These are phyloP conservation scores for Molossus molossus DNA, from an alignment of 2,797 vertebrate species.

Conservation along the genomic window DNA sequence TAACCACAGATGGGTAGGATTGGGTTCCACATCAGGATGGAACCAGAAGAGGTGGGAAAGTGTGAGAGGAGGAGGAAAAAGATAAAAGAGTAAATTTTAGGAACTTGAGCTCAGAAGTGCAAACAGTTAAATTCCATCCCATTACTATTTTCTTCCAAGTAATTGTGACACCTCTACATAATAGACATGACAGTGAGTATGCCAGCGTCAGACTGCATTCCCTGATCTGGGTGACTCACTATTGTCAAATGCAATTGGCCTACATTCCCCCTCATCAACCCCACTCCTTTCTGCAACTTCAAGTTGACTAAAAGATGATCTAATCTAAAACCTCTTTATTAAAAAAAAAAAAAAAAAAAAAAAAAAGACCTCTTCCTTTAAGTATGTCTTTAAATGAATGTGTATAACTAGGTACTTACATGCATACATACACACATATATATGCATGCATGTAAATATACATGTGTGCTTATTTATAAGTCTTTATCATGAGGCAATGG, in stretches of 20 bases:
- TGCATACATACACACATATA: not conserved
- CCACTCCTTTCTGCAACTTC: not conserved
- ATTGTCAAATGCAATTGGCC: not conserved
- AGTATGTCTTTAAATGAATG: not conserved
- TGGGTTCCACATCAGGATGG: not conserved
- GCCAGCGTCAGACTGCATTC: not conserved
- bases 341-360: too few relatives aligned
- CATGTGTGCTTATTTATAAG: not conserved
- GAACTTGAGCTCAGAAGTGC: not conserved
- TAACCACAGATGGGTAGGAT: not conserved
- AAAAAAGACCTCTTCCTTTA: not conserved
- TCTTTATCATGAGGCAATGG: not conserved
- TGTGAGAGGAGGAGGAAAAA: not conserved
- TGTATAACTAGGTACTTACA: not conserved
- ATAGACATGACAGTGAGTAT: not conserved
- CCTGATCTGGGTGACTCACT: constrained; percentile 21
- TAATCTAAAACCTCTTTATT: not conserved
- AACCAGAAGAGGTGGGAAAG: not conserved
- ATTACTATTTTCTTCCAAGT: not conserved
- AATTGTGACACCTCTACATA: not conserved
- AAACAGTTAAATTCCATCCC: not conserved
- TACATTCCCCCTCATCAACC: not conserved
- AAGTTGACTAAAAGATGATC: not conserved
- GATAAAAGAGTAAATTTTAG: not conserved
- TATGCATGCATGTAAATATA: not conserved